Evolutionary conservation across 2,888 invertebrate genomes (phyloP), one percentile per base, ranked within the genome.

Genomic region (Eilema depressum): DNA sequence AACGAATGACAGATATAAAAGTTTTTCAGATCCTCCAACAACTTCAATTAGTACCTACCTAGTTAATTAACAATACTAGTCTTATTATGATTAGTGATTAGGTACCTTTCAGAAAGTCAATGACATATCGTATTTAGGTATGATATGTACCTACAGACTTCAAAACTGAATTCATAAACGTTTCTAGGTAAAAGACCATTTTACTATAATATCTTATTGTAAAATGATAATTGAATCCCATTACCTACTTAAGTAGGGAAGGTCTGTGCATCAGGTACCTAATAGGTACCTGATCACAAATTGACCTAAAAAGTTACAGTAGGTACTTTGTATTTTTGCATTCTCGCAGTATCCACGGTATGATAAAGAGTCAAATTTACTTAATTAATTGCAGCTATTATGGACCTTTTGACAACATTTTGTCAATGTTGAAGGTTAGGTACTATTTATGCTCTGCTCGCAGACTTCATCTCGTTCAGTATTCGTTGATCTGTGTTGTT

Each of bases 401-500:
- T 74, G 25, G 33, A 59, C 62, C 41, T 75, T 78, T 77, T 78
- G 75, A 75, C 75, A 76, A 68, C 74, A 74, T 73, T 82, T 78
- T 71, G 75, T 75, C 69, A 75, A 66, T 80, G 71, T 26, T 73
- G 63, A 71, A 69, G 41, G 62, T 64, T 77, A n/a, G n/a, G n/a
- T n/a, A 78, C 75, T 86, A 90, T 89, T 89, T 90, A 90, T 87
- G 86, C 86, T 76, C 75, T 75, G 78, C 76, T 75, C 83, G 75
- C 77, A 69, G 79, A 80, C 81, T 84, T 78, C 83, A 83, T 84
- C 75, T 81, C 85, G 84, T 83, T 87, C 88, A 89, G 89, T 89
- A 79, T 79, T 73, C 83, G 81, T 75, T 83, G 86, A 83, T 83
- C 85, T 83, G 86, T 82, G 80, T 79, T 79, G 76, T 60, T 56